A percentile compares a stretch with the other conserved stretches of the same genome.
Conservation (phyloP, 2,113 vertebrate genomes). For the Platysteira castanea region DNA sequence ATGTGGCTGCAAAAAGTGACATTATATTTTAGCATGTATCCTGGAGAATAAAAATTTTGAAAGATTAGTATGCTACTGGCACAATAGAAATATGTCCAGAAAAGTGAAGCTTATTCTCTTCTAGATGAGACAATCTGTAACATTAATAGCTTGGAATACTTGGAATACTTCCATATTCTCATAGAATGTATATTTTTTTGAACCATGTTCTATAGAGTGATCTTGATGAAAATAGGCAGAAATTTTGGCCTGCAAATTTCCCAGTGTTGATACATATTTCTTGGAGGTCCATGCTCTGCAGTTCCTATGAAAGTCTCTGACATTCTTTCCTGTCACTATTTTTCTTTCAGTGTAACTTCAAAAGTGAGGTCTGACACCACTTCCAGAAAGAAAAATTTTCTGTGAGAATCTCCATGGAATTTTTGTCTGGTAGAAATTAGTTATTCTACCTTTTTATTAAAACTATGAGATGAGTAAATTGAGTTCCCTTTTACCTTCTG, state of each 20-base stretch:
- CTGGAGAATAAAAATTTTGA: not conserved
- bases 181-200: accelerated
- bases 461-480: not conserved
- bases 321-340: not conserved
- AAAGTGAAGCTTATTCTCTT: not conserved
- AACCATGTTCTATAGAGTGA: not conserved
- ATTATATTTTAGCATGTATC: not conserved
- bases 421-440: not conserved
- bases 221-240: not conserved
- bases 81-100: not conserved
- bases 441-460: not conserved
- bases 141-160: not conserved
- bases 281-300: not conserved
- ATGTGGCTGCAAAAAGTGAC: not conserved
- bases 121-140: not conserved
- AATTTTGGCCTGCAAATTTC: not conserved
- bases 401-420: accelerated
- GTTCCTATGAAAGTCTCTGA: not conserved
- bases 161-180: not conserved
- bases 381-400: not conserved
- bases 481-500: not conserved
- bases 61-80: not conserved
- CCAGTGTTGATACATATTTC: not conserved
- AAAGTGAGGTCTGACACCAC: not conserved
- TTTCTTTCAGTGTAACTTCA: not conserved